phyloP scores from a whole-genome alignment of 2,113 vertebrate species.

The Pitta sordida region DNA sequence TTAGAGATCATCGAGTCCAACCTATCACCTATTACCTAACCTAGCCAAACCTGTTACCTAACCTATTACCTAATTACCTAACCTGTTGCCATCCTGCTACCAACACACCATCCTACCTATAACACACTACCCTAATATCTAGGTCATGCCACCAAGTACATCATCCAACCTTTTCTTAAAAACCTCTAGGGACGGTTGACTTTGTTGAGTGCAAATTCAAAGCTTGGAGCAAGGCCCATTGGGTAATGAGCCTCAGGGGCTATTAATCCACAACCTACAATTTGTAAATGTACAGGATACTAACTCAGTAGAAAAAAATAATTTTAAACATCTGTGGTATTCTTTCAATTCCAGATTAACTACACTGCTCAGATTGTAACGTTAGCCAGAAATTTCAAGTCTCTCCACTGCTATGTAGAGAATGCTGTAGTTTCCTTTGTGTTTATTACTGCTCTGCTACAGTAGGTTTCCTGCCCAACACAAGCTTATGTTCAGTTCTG shows the following conservation, averaged over 20 bases:
- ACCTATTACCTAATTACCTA: too few relatives aligned
- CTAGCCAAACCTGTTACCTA: too few relatives aligned
- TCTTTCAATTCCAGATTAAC: constrained; percentile 80
- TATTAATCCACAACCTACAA: constrained; percentile 73
- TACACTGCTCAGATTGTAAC: constrained; percentile 64
- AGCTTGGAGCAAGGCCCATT: constrained; percentile 51
- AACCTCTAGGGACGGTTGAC: too few relatives aligned
- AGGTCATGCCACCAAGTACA: too few relatives aligned
- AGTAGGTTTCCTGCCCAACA: constrained; percentile 31
- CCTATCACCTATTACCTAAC: too few relatives aligned
- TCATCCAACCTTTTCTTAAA: too few relatives aligned
- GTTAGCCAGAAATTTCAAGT: constrained; percentile 74
- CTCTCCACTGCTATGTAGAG: constrained; percentile 60
- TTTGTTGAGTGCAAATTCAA: constrained; percentile 56
- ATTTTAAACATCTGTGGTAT: constrained; percentile 82
- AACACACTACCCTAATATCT: too few relatives aligned
- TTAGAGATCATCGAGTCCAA: too few relatives aligned
- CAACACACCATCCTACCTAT: too few relatives aligned
- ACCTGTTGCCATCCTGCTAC: too few relatives aligned
- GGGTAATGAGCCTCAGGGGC: constrained; percentile 59
- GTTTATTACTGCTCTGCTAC: constrained; percentile 56
- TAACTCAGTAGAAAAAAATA: constrained; percentile 74
- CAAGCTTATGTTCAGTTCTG: constrained; percentile 40
- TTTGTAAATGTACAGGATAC: constrained; percentile 76
- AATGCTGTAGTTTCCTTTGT: constrained; percentile 59